phyloP scores from a whole-genome alignment of 2,797 vertebrate species.

The Antrozous pallidus region DNA sequence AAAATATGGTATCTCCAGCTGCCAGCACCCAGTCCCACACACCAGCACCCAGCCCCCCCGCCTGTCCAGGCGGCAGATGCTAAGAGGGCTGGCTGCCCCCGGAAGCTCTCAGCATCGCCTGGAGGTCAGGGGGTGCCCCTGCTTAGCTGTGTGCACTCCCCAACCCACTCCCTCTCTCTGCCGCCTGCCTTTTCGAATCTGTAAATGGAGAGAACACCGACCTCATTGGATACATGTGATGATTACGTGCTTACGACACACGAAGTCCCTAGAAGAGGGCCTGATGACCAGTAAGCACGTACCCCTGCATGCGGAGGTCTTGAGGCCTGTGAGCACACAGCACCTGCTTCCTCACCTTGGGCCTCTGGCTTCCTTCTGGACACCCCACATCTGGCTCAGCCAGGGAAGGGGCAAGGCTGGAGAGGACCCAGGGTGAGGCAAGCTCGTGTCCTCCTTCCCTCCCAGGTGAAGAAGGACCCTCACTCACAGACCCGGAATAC shows the following conservation, averaged over 20 bases:
- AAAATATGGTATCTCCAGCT: background rate
- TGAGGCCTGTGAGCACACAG: accelerated
- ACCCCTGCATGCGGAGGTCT: background rate
- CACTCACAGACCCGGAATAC: background rate
- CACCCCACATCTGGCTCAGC: background rate
- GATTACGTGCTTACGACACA: background rate
- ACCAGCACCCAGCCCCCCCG: background rate
- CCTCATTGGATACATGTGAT: background rate
- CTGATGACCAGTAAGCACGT: accelerated
- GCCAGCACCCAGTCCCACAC: background rate
- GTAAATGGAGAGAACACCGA: background rate
- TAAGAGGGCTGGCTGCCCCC: background rate
- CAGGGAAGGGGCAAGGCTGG: background rate
- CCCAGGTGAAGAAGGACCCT: background rate
- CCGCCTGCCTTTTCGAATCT: background rate
- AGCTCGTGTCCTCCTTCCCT: background rate
- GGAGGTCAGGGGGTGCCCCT: background rate
- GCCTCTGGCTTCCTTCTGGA: background rate
- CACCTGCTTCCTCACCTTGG: background rate
- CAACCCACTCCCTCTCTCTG: background rate
- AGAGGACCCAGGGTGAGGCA: background rate
- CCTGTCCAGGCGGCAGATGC: background rate
- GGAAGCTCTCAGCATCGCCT: accelerated
- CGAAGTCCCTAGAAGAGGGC: background rate
- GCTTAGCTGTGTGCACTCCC: background rate